Conservation (phyloP, 2,113 vertebrate species). For the Sardina pilchardus region DNA sequence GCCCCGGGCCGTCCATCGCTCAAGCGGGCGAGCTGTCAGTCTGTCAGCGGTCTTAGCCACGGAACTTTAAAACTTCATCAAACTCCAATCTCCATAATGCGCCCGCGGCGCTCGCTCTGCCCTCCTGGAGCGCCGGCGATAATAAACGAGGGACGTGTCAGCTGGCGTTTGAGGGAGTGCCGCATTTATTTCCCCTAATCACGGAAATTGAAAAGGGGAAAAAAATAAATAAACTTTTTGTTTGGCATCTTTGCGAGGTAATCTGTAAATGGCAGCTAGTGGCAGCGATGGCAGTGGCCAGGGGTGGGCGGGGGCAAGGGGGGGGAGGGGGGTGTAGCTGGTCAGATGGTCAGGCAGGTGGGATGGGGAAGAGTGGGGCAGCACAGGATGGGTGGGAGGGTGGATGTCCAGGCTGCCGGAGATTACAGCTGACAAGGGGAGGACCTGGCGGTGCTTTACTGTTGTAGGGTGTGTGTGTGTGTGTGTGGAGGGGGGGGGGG, state of each 20-base stretch:
- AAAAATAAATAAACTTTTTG: background rate
- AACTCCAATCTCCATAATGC: background rate
- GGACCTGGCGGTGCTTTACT: slow-evolving; percentile 15
- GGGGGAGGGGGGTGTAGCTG: background rate
- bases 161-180: background rate
- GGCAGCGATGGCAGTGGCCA: background rate
- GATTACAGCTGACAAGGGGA: background rate
- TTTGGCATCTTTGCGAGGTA: background rate
- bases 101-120: background rate
- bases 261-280: background rate
- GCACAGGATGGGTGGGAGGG: background rate
- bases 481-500: background rate
- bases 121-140: background rate
- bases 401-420: background rate
- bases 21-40: background rate
- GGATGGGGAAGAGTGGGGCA: background rate
- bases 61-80: background rate
- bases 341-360: too few relatives aligned
- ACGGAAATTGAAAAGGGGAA: background rate
- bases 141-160: background rate
- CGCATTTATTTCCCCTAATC: slow-evolving; percentile 21
- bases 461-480: background rate
- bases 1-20: background rate
- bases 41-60: background rate
- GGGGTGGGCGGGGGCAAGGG: background rate